A percentile compares a stretch with the other conserved stretches of the same genome.
Conservation (phyloP, 2,797 vertebrate genomes). For the Enteromius unitaeniatus region DNA sequence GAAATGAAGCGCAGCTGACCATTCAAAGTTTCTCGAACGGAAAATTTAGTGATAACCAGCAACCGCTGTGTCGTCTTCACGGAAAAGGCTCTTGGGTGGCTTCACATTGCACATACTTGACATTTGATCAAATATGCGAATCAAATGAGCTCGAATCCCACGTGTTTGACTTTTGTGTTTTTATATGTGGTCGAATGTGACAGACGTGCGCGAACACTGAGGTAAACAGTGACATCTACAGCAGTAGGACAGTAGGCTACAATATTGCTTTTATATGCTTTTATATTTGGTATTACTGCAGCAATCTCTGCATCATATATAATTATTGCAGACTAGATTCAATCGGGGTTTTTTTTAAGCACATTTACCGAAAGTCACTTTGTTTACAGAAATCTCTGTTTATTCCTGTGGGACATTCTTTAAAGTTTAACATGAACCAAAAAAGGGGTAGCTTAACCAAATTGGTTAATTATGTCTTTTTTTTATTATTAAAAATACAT, state of each 20-base stretch:
- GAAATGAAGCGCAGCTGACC: background rate
- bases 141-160: background rate
- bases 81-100: background rate
- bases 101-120: background rate
- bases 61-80: background rate
- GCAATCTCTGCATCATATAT: too few relatives aligned
- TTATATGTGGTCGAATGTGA: background rate
- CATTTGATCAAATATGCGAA: background rate
- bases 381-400: too few relatives aligned
- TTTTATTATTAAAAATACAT: background rate
- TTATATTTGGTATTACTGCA: too few relatives aligned
- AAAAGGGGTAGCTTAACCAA: too few relatives aligned
- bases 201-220: conserved; percentile 4
- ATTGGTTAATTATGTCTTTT: background rate
- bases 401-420: too few relatives aligned
- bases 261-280: background rate
- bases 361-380: too few relatives aligned
- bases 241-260: background rate
- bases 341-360: too few relatives aligned
- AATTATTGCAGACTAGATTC: too few relatives aligned
- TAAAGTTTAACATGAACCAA: too few relatives aligned
- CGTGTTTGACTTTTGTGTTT: background rate
- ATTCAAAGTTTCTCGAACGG: background rate
- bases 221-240: conserved; percentile 52
- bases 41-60: background rate